phyloP scores from a whole-genome alignment of 2,888 invertebrate genomes.

The Schizaphis graminum region DNA sequence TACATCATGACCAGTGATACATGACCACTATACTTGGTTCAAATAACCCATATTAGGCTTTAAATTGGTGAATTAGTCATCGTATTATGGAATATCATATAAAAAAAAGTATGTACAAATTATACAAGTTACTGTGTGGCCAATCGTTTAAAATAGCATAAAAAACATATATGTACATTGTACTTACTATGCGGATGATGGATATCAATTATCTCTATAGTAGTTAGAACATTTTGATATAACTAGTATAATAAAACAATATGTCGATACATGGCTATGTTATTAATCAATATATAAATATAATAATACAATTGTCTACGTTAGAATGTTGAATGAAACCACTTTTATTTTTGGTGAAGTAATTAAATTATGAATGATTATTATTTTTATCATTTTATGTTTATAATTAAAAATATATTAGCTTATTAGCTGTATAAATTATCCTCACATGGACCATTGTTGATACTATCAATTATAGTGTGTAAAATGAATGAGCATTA shows the following conservation, averaged over 20 bases:
- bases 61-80: conserved; percentile 25
- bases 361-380: background rate
- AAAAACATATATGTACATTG: background rate
- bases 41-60: conserved; percentile 20
- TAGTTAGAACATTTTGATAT: background rate
- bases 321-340: background rate
- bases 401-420: background rate
- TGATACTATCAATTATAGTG: background rate
- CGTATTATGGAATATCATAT: background rate
- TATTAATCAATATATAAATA: background rate
- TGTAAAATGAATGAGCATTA: background rate
- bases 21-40: background rate
- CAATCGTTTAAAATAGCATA: conserved; percentile 5
- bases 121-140: conserved; percentile 32
- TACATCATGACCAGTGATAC: conserved; percentile 10
- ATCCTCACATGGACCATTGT: background rate
- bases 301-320: background rate
- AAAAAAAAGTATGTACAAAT: conserved; percentile 38
- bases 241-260: conserved; percentile 20
- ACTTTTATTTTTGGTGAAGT: background rate
- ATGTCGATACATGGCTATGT: background rate
- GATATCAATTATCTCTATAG: background rate
- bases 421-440: background rate
- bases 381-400: background rate
- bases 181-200: background rate